Evolutionary conservation across 2,888 invertebrate species (phyloP), one percentile per base, ranked within the genome.

Genomic region (Erynnis tages): DNA sequence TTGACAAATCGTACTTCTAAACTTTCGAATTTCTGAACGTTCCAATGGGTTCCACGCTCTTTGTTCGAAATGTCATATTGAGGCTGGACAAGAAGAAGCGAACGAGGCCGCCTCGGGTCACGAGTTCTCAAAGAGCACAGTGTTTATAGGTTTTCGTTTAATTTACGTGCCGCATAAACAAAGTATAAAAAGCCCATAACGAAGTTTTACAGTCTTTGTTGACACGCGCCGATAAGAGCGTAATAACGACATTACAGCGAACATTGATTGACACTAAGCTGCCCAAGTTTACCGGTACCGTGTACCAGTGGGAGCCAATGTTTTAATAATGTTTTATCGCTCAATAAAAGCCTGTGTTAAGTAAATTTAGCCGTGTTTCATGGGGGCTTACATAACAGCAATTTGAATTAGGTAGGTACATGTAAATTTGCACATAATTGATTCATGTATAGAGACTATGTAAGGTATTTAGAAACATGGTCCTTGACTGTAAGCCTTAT

Each of bases 131-230:
- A 34, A 34, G 34, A 8, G 13, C 21, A 8, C 6, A 41, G 11
- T 44, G 32, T 45, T 45, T 45, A 45, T 34, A 19, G 44, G 34
- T 30, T 45, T 34, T 23, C 32, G 14, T 45, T 34, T 45, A 34
- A 45, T 45, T 44, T 45, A 34, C 16, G 44, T 34, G 2, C 30
- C 30, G 44, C 44, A 34, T 34, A 45, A 45, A 45, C 32, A 45
- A 45, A 34, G 44, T 45, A 45, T 45, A 45, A 45, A 34, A 45
- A 34, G 44, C 34, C 44, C 34, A 45, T 45, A 16, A 34, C 44
- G 8, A 45, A 45, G 44, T 34, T 45, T 45, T 45, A 45, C 44
- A 32, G 34, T 14, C 23, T 32, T 45, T 45, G 44, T 45, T 34
- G 44, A 45, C 44, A 45, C 32, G 32, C 44, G 23, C 44, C 44